Percentiles rank a stretch among this genome's conserved stretches.
Evolutionary conservation across 2,797 vertebrate genomes (phyloP).

Genomic region (Delichon dasypus): DNA sequence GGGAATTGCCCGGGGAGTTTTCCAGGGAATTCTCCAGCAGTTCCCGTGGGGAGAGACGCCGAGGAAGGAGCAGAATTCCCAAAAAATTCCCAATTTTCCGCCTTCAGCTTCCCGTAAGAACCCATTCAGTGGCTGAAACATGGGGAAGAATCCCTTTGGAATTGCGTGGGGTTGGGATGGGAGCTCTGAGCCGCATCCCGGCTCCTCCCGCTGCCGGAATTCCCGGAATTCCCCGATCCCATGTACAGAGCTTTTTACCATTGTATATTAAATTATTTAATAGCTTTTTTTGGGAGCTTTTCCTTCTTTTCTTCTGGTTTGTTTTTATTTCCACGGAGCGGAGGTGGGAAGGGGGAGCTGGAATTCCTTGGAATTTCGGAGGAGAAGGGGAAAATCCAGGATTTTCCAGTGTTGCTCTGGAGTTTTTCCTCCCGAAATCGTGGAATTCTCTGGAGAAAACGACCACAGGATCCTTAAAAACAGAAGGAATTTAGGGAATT

Average conservation of each 20-base stretch:
- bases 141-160: background rate
- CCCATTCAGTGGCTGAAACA: fast-evolving
- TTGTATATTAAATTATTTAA: slow-evolving; percentile 76
- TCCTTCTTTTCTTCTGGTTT: background rate
- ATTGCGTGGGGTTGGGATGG: background rate
- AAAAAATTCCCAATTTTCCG: background rate
- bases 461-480: too few relatives aligned
- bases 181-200: background rate
- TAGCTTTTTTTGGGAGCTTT: slow-evolving; percentile 35
- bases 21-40: background rate
- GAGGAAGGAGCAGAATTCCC: background rate
- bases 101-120: fast-evolving
- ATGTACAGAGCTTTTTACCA: slow-evolving; percentile 62
- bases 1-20: background rate
- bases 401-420: background rate
- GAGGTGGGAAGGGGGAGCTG: background rate
- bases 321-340: too few relatives aligned
- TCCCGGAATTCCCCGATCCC: background rate
- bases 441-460: background rate
- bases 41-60: fast-evolving
- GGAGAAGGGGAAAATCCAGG: background rate
- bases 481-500: background rate
- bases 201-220: background rate
- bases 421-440: background rate
- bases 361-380: background rate